Conservation (phyloP, 1,140 invertebrate genomes). For the Drosophila asahinai region DNA sequence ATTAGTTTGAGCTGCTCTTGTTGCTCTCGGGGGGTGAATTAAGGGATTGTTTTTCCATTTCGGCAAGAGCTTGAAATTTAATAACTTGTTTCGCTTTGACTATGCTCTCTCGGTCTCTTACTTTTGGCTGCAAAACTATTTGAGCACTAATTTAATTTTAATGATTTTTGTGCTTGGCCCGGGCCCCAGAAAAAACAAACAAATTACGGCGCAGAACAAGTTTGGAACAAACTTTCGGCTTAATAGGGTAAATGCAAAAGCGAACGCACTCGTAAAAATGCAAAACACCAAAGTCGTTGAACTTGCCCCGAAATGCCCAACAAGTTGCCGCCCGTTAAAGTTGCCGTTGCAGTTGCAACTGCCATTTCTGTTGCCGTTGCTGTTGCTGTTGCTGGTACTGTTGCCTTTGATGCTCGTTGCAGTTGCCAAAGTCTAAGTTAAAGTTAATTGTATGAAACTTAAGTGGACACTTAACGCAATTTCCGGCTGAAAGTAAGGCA, state of each 20-base stretch:
- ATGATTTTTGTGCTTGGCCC: slow-evolving; percentile 42
- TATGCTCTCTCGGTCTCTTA: slow-evolving; percentile 13
- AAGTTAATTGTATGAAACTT: slow-evolving; percentile 76
- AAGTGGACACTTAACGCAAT: slow-evolving; percentile 75
- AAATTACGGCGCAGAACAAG: slow-evolving; percentile 49
- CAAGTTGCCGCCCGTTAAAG: slow-evolving; percentile 46
- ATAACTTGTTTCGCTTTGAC: slow-evolving; percentile 49
- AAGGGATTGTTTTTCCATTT: slow-evolving; percentile 59
- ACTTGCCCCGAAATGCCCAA: slow-evolving; percentile 47
- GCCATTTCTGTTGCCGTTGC: slow-evolving; percentile 25
- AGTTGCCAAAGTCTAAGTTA: slow-evolving; percentile 67
- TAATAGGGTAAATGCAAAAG: slow-evolving; percentile 42
- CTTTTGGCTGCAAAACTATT: slow-evolving; percentile 40
- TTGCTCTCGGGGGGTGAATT: slow-evolving; percentile 11
- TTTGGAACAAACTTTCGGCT: slow-evolving; percentile 48
- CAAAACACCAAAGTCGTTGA: slow-evolving; percentile 54
- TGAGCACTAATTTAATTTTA: slow-evolving; percentile 57
- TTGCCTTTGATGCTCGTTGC: slow-evolving; percentile 27
- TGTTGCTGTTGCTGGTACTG: too few species aligned
- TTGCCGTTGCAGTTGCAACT: slow-evolving; percentile 31
- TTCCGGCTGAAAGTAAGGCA: slow-evolving; percentile 58
- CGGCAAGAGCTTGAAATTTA: slow-evolving; percentile 30
- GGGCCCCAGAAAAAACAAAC: slow-evolving; percentile 37
- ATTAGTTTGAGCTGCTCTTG: slow-evolving; percentile 53
- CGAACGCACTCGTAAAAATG: slow-evolving; percentile 41